Conservation (phyloP, 2,888 invertebrate species). For the Campaea margaritaria region DNA sequence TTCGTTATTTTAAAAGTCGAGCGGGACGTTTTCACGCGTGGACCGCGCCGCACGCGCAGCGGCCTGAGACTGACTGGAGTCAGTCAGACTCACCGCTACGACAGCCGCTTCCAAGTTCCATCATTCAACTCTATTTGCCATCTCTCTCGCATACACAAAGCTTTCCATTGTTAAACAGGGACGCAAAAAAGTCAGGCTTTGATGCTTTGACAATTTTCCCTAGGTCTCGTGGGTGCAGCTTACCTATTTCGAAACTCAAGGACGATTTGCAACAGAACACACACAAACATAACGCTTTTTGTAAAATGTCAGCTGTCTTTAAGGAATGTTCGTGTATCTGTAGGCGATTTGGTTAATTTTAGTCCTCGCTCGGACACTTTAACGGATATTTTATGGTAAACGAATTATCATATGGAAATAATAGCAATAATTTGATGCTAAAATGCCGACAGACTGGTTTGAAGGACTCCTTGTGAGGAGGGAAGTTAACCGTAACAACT, state of each 20-base stretch:
- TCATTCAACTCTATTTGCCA: slow-evolving; percentile 61
- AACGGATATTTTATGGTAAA: slow-evolving; percentile 27
- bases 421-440: slow-evolving; percentile 26
- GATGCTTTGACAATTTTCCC: slow-evolving; percentile 42
- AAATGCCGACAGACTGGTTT: slow-evolving; percentile 16
- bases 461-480: slow-evolving; percentile 15
- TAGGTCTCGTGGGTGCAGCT: slow-evolving; percentile 61
- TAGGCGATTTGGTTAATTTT: slow-evolving; percentile 27
- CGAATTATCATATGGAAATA: slow-evolving; percentile 24
- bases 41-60: slow-evolving; percentile 75
- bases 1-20: slow-evolving; percentile 61
- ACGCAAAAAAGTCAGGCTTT: slow-evolving; percentile 52
- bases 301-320: slow-evolving; percentile 65
- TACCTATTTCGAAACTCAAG: slow-evolving; percentile 79
- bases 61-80: slow-evolving; percentile 80
- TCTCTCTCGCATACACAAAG: slow-evolving; percentile 57
- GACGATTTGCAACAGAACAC: slow-evolving; percentile 68
- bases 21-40: slow-evolving; percentile 56
- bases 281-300: slow-evolving; percentile 55
- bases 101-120: slow-evolving; percentile 46
- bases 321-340: slow-evolving; percentile 22
- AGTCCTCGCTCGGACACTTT: slow-evolving; percentile 13
- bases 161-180: slow-evolving; percentile 54
- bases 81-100: slow-evolving; percentile 43
- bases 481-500: slow-evolving; percentile 2